A percentile compares a stretch with the other conserved stretches of the same genome.
Evolutionary conservation across 2,888 invertebrate species (phyloP).

Genomic region (Geotrupes spiniger): DNA sequence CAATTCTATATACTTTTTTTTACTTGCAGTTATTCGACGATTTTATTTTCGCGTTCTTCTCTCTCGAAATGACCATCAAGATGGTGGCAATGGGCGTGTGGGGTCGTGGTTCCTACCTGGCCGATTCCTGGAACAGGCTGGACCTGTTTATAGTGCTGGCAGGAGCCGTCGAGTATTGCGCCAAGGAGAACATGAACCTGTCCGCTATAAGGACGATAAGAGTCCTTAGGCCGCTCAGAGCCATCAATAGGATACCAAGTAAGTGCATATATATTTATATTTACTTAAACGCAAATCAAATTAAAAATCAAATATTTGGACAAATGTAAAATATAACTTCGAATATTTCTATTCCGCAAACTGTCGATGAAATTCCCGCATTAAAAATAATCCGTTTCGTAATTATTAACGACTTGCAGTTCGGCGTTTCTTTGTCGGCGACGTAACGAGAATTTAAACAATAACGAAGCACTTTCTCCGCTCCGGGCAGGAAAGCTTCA

Average conservation of each 20-base stretch:
- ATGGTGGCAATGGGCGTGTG: conserved; percentile 97
- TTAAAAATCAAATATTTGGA: too few species aligned
- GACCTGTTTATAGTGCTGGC: conserved; percentile 98
- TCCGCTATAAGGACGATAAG: conserved; percentile 98
- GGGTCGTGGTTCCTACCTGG: conserved; percentile 91
- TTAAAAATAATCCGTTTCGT: too few species aligned
- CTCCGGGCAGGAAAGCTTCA: too few species aligned
- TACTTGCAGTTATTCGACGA: conserved; percentile 87
- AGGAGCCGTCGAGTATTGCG: conserved; percentile 86
- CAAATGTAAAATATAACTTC: too few species aligned
- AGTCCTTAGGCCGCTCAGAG: conserved; percentile 92
- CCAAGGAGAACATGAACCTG: conserved; percentile 96
- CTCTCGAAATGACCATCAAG: conserved; percentile 97
- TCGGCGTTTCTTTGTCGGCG: too few species aligned
- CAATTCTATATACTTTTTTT: conserved; percentile 9
- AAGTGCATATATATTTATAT: conserved; percentile 55
- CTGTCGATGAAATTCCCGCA: too few species aligned
- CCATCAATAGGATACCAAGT: conserved; percentile 99
- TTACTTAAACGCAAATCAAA: too few species aligned
- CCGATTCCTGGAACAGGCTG: conserved; percentile 98
- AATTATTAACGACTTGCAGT: too few species aligned
- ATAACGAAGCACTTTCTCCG: too few species aligned
- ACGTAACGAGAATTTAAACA: too few species aligned
- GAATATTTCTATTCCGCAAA: too few species aligned
- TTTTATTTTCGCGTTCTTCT: conserved; percentile 97